A percentile compares a stretch with the other conserved stretches of the same genome.
Conservation (phyloP, 2,113 vertebrate species). For the Antigone vipio region DNA sequence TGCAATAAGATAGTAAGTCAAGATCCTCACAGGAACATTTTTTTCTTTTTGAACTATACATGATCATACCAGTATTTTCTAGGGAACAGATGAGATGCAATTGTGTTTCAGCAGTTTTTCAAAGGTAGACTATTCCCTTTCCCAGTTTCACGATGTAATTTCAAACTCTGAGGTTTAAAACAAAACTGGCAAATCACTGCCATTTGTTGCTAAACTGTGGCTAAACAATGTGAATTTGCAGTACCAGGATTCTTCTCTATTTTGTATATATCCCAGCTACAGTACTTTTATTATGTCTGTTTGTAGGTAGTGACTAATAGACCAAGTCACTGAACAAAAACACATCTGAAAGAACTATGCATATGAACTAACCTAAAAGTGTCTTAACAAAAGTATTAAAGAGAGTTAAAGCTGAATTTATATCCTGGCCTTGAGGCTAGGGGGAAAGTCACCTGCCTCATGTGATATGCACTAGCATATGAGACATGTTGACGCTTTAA, state of each 20-base stretch:
- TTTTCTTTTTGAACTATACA: not conserved
- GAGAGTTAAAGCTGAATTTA: not conserved
- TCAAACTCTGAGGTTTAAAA: not conserved
- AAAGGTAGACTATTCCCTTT: not conserved
- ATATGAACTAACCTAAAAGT: not conserved
- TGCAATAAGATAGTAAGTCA: not conserved
- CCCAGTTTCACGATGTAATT: not conserved
- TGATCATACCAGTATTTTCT: not conserved
- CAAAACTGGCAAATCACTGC: not conserved
- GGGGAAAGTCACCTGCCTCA: not conserved
- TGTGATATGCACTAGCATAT: not conserved
- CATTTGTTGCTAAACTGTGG: not conserved
- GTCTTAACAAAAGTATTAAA: not conserved
- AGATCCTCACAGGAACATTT: not conserved
- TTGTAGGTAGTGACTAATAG: not conserved
- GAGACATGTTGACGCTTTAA: not conserved
- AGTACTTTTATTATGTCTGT: not conserved
- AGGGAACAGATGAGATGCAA: not conserved
- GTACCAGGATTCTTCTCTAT: not conserved
- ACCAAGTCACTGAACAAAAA: not conserved
- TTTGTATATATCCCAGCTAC: not conserved
- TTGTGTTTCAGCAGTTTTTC: not conserved
- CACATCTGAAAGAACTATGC: not conserved
- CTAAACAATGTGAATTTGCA: not conserved
- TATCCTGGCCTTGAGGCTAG: not conserved